A percentile compares a stretch with the other conserved stretches of the same genome.
Evolutionary conservation across 2,797 vertebrate species (phyloP).

Genomic region (Borostomias antarcticus): DNA sequence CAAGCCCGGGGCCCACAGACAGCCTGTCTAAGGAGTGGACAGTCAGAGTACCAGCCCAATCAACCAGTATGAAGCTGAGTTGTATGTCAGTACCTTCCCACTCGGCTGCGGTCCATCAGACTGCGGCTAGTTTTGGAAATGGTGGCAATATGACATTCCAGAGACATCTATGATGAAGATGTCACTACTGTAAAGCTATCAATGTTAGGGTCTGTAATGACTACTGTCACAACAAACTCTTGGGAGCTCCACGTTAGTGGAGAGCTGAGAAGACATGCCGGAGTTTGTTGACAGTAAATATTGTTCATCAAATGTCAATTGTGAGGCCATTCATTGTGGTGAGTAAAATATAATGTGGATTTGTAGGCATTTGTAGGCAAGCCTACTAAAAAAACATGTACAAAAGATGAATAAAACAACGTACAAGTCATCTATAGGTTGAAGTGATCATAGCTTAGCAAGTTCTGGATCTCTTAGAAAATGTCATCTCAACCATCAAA

Average conservation of each 20-base stretch:
- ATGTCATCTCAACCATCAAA: constrained; percentile 19
- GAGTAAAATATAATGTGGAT: too few relatives aligned
- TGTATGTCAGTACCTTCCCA: constrained; percentile 65
- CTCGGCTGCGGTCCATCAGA: constrained; percentile 44
- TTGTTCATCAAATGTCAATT: too few relatives aligned
- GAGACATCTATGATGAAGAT: constrained; percentile 34
- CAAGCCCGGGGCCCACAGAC: constrained; percentile 42
- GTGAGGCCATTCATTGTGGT: too few relatives aligned
- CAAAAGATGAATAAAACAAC: too few relatives aligned
- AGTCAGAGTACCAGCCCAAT: constrained; percentile 55
- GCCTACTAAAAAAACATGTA: too few relatives aligned
- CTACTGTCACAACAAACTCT: background rate
- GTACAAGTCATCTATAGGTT: too few relatives aligned
- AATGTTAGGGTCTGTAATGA: background rate
- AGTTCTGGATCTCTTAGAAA: too few relatives aligned
- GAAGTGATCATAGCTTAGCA: too few relatives aligned
- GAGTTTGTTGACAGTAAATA: background rate
- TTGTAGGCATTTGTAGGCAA: too few relatives aligned
- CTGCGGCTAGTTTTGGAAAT: constrained; percentile 38
- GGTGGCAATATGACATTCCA: constrained; percentile 30
- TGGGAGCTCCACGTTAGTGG: too few relatives aligned
- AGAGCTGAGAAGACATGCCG: background rate
- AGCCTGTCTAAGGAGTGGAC: constrained; percentile 41
- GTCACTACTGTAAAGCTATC: constrained; percentile 12
- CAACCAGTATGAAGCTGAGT: constrained; percentile 49